Conservation (phyloP, 1,140 invertebrate genomes). For the Nasonia vitripennis region DNA sequence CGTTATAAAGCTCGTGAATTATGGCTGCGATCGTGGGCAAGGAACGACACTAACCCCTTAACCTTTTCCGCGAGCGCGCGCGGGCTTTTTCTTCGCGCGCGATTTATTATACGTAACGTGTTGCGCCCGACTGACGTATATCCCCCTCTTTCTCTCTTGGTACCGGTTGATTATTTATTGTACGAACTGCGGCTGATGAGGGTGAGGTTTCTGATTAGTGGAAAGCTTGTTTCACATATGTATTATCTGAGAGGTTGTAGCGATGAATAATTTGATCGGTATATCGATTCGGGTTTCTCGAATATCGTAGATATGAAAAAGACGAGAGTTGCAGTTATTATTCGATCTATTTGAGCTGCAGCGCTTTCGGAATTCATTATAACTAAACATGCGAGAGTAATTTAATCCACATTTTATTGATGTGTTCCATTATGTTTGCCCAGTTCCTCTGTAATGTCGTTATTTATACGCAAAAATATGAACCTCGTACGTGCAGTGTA, state of each 20-base stretch:
- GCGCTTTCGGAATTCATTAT: not conserved
- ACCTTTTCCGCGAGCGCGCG: not conserved
- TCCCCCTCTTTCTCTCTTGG: no score
- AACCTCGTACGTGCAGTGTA: no score
- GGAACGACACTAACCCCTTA: not conserved
- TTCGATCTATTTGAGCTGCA: not conserved
- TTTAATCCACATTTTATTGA: not conserved
- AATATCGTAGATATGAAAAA: no score
- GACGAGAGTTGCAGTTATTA: not conserved
- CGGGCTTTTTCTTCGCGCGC: not conserved
- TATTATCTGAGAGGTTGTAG: not conserved
- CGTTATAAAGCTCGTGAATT: conserved; percentile 14
- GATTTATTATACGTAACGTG: conserved; percentile 1
- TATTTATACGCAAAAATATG: no score
- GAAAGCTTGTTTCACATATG: not conserved
- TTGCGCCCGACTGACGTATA: not conserved
- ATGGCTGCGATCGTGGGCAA: conserved; percentile 7
- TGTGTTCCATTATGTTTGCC: no score
- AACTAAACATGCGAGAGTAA: not conserved
- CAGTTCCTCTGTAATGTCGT: no score
- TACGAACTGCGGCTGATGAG: not conserved
- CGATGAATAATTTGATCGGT: not conserved
- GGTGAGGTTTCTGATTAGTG: not conserved
- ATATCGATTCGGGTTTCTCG: not conserved
- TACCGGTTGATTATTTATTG: no score